These are phyloP conservation scores for Actias luna DNA, from an alignment of 2,888 invertebrate species.

Conservation along the genomic window DNA sequence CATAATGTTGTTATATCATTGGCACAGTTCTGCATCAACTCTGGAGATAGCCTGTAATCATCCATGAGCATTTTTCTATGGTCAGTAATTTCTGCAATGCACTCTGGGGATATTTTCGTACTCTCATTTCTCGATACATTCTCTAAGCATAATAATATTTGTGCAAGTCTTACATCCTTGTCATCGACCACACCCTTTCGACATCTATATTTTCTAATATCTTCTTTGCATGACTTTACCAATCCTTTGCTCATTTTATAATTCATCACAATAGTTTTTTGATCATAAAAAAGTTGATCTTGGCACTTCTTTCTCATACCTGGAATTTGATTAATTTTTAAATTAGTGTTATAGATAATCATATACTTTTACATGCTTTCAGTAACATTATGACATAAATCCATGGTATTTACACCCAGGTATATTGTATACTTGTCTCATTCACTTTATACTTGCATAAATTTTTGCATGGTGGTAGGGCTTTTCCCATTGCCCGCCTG, in stretches of 20 bases:
- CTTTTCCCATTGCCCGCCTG: no score
- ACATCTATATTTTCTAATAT: slow-evolving; percentile 93
- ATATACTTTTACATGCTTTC: background rate
- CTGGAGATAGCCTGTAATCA: slow-evolving; percentile 96
- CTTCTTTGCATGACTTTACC: slow-evolving; percentile 93
- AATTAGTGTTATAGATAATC: slow-evolving; percentile 1
- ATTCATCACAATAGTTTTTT: slow-evolving; percentile 94
- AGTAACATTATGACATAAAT: background rate
- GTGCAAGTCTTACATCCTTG: slow-evolving; percentile 91
- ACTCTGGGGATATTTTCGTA: slow-evolving; percentile 88
- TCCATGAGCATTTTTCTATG: slow-evolving; percentile 95
- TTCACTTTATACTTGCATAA: no score
- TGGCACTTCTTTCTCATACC: slow-evolving; percentile 87
- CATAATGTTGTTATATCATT: slow-evolving; percentile 91
- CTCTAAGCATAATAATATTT: slow-evolving; percentile 96
- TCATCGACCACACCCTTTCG: slow-evolving; percentile 90
- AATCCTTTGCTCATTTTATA: slow-evolving; percentile 94
- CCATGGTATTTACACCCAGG: background rate
- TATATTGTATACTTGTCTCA: no score
- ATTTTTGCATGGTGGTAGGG: no score
- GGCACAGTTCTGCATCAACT: slow-evolving; percentile 93
- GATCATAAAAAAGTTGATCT: slow-evolving; percentile 91
- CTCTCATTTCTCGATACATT: slow-evolving; percentile 86
- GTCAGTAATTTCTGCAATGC: slow-evolving; percentile 93
- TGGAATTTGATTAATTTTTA: slow-evolving; percentile 36